phyloP scores from a whole-genome alignment of 2,888 invertebrate genomes.

The Drosophila emarginata region DNA sequence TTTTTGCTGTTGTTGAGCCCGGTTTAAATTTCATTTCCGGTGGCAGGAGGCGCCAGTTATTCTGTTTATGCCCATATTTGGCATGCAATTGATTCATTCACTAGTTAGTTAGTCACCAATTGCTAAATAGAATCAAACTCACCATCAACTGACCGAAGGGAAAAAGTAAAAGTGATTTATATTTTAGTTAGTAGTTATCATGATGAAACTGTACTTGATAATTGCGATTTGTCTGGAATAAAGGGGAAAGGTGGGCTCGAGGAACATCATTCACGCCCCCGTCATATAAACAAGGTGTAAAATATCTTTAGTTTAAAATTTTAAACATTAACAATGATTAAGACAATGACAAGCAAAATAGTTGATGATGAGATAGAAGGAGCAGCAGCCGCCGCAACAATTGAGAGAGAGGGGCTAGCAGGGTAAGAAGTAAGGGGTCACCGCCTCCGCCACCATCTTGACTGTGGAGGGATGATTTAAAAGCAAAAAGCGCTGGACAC shows the following conservation, averaged over 20 bases:
- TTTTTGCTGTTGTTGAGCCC: slow-evolving; percentile 28
- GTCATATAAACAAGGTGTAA: slow-evolving; percentile 8
- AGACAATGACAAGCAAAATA: slow-evolving; percentile 10
- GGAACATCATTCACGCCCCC: background rate
- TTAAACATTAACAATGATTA: slow-evolving; percentile 7
- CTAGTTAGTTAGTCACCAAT: background rate
- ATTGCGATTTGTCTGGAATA: background rate
- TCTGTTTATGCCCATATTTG: slow-evolving; percentile 26
- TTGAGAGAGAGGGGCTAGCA: background rate
- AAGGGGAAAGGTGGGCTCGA: no score
- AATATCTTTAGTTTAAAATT: background rate
- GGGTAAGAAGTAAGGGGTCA: background rate
- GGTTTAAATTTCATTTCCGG: slow-evolving; percentile 75
- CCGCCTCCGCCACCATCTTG: background rate
- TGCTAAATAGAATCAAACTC: background rate
- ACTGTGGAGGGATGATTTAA: slow-evolving; percentile 43
- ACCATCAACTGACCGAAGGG: background rate
- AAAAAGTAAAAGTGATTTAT: slow-evolving; percentile 11
- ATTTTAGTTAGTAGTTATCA: background rate
- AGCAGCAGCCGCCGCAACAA: no score
- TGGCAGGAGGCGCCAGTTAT: slow-evolving; percentile 46
- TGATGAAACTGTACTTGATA: background rate
- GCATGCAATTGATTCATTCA: slow-evolving; percentile 30
- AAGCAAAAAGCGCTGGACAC: slow-evolving; percentile 66
- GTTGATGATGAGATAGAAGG: slow-evolving; percentile 1